Evolutionary conservation across 2,113 vertebrate species (phyloP).

Genomic region (Callaeas wilsoni): DNA sequence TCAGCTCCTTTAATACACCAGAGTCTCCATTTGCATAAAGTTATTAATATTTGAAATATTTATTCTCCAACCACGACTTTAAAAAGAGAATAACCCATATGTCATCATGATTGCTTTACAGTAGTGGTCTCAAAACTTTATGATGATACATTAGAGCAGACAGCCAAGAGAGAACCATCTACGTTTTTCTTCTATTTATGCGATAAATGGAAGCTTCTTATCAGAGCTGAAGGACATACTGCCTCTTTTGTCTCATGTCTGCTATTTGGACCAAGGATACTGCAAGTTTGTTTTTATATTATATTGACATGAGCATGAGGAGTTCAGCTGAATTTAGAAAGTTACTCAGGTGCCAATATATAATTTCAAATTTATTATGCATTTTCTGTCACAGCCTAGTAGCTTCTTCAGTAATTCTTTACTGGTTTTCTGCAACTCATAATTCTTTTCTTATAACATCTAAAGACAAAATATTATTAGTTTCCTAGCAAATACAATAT

Average conservation of each 20-base stretch:
- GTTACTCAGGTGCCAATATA: background rate
- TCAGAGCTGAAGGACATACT: background rate
- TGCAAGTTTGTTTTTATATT: background rate
- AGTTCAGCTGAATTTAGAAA: background rate
- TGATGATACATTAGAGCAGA: background rate
- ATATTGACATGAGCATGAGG: background rate
- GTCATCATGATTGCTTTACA: background rate
- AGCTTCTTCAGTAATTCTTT: background rate
- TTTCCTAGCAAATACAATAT: background rate
- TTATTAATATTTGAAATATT: background rate
- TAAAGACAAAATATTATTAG: background rate
- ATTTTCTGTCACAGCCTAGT: background rate
- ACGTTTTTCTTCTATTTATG: background rate
- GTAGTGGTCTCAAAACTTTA: background rate
- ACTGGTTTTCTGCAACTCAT: background rate
- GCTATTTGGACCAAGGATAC: background rate
- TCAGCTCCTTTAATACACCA: background rate
- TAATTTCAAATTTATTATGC: background rate
- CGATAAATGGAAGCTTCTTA: background rate
- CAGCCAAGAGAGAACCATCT: background rate
- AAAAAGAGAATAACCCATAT: background rate
- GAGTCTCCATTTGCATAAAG: background rate
- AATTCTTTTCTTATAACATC: background rate
- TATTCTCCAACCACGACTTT: background rate
- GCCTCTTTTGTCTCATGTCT: background rate